These are phyloP conservation scores for Spongilla lacustris DNA, from an alignment of 37 sponge, comb jelly and placozoan species.

Conservation along the genomic window DNA sequence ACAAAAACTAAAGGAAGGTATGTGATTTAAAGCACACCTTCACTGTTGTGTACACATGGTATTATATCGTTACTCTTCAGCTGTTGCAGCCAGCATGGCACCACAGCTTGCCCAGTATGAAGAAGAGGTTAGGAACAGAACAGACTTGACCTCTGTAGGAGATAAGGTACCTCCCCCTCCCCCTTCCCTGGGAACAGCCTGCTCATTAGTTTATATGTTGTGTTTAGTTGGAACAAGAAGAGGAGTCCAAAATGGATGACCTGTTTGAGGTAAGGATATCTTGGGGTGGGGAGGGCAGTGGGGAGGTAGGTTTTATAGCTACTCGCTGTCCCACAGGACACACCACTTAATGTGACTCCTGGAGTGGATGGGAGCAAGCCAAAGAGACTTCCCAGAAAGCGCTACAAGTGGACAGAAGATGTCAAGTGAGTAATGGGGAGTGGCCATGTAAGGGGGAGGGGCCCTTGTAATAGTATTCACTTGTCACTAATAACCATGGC, in stretches of 20 bases:
- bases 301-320: background rate
- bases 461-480: too few species aligned
- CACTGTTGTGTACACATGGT: background rate
- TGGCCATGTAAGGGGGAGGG: background rate
- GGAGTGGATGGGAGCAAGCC: background rate
- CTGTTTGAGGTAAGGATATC: slow-evolving; percentile 32
- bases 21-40: background rate
- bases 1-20: slow-evolving; percentile 26
- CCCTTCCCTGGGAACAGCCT: too few species aligned
- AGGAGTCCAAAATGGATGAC: slow-evolving; percentile 30
- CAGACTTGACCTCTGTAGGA: background rate
- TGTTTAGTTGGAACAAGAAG: slow-evolving; percentile 20
- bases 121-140: slow-evolving; percentile 39
- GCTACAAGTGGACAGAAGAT: slow-evolving; percentile 58
- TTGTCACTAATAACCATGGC: too few species aligned
- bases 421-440: slow-evolving; percentile 10
- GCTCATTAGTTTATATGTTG: background rate
- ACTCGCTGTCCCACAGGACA: background rate
- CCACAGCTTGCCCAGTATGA: slow-evolving; percentile 51
- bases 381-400: slow-evolving; percentile 59
- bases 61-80: background rate
- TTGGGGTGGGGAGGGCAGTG: background rate
- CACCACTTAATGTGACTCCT: background rate
- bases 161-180: background rate
- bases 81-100: slow-evolving; percentile 64